These are phyloP conservation scores for Dolichomitus sp. DNA, from an alignment of 2,888 invertebrate species.

Conservation along the genomic window DNA sequence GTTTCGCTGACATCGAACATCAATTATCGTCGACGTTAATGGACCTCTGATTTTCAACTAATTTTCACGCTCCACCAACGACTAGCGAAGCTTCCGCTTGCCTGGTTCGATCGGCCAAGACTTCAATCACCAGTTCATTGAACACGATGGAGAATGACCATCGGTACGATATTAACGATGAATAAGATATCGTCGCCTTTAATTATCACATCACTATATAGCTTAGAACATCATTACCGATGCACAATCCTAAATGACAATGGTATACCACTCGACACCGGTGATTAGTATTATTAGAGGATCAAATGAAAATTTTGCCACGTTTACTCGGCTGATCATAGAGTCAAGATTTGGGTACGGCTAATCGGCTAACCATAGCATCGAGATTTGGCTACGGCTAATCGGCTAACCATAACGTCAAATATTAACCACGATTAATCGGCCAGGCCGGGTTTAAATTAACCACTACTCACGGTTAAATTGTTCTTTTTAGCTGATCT, in stretches of 20 bases:
- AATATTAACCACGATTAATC: too few relatives aligned
- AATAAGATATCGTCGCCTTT: constrained; percentile 2
- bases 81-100: constrained; percentile 65
- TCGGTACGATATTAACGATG: background rate
- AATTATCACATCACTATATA: background rate
- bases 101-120: constrained; percentile 2
- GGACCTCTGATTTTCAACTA: constrained; percentile 69
- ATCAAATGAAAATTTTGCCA: too few relatives aligned
- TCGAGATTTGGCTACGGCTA: too few relatives aligned
- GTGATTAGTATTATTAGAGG: too few relatives aligned
- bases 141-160: constrained; percentile 1
- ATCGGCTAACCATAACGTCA: too few relatives aligned
- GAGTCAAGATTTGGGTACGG: too few relatives aligned
- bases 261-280: background rate
- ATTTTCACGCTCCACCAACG: constrained; percentile 71
- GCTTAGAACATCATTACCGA: too few relatives aligned
- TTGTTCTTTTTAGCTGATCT: too few relatives aligned
- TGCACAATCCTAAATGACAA: background rate
- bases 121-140: constrained; percentile 13
- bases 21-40: constrained; percentile 73
- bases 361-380: too few relatives aligned
- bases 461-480: too few relatives aligned
- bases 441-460: too few relatives aligned
- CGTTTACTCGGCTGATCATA: too few relatives aligned
- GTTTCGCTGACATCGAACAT: constrained; percentile 71